These are phyloP conservation scores for Lepus timidus DNA, from an alignment of 2,113 vertebrate genomes.

Conservation along the genomic window DNA sequence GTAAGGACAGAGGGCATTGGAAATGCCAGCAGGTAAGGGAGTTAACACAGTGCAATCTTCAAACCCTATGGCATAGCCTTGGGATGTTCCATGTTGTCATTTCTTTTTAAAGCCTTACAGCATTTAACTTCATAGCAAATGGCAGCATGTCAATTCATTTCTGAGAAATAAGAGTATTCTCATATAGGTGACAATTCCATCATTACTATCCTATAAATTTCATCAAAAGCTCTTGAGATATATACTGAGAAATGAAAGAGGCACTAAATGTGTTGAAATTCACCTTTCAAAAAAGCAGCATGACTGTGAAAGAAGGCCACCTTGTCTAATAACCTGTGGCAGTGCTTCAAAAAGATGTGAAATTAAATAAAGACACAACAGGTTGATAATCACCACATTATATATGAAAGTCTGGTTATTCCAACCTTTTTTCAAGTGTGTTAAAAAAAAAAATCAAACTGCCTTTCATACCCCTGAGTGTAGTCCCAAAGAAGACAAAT, in stretches of 20 bases:
- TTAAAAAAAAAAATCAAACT: conserved; percentile 87
- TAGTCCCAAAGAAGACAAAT: conserved; percentile 90
- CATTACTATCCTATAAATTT: conserved; percentile 72
- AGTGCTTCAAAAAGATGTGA: conserved; percentile 89
- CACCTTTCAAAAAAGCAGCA: conserved; percentile 91
- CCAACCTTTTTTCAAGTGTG: conserved; percentile 92
- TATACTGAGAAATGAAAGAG: conserved; percentile 89
- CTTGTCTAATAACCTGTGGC: conserved; percentile 89
- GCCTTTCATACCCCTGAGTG: conserved; percentile 93
- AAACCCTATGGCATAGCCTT: background rate
- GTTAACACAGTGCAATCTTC: conserved; percentile 37
- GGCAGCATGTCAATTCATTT: conserved; percentile 66
- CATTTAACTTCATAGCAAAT: conserved; percentile 53
- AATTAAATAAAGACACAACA: conserved; percentile 89
- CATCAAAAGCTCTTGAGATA: conserved; percentile 85
- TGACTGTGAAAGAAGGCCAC: conserved; percentile 91
- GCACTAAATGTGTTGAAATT: conserved; percentile 91
- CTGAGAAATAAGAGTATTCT: conserved; percentile 46
- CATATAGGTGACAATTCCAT: conserved; percentile 77
- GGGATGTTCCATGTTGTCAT: conserved; percentile 35
- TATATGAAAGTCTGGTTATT: conserved; percentile 87
- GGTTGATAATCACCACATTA: conserved; percentile 88
- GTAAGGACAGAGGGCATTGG: background rate
- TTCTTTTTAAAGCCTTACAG: conserved; percentile 48
- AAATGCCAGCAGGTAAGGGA: background rate